These are phyloP conservation scores for Beris chalybata DNA, from an alignment of 2,888 invertebrate species.

Conservation along the genomic window DNA sequence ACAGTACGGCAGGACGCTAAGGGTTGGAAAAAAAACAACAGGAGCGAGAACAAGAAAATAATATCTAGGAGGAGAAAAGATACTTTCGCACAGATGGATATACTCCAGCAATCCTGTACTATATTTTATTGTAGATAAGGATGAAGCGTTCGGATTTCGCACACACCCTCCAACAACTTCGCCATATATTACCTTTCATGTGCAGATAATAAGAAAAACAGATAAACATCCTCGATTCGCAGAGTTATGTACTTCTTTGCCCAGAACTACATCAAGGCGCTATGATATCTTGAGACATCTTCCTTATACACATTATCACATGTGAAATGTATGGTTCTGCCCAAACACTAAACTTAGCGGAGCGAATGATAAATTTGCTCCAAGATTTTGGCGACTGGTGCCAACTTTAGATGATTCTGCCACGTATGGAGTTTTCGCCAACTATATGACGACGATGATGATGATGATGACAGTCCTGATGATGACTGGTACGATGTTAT, in stretches of 20 bases:
- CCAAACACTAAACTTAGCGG: slow-evolving; percentile 14
- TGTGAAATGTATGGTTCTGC: no score
- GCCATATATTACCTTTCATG: slow-evolving; percentile 33
- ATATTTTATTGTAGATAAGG: slow-evolving; percentile 37
- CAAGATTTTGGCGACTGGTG: slow-evolving; percentile 24
- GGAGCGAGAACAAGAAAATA: slow-evolving; percentile 7
- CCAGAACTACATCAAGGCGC: background rate
- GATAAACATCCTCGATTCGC: slow-evolving; percentile 15
- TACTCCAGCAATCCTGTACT: slow-evolving; percentile 3
- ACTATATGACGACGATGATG: slow-evolving; percentile 6
- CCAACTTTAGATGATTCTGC: slow-evolving; percentile 11
- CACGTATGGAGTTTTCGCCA: background rate
- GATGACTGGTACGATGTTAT: slow-evolving; percentile 20
- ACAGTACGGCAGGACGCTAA: slow-evolving; percentile 18
- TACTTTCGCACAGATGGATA: slow-evolving; percentile 31
- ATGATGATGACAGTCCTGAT: slow-evolving; percentile 28
- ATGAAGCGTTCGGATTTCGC: slow-evolving; percentile 30
- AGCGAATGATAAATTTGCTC: slow-evolving; percentile 34
- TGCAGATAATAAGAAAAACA: slow-evolving; percentile 33
- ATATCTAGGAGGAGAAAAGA: slow-evolving; percentile 21
- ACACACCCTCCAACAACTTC: background rate
- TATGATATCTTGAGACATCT: background rate
- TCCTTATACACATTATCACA: background rate
- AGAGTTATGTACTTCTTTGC: no score
- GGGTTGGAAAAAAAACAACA: background rate